Evolutionary conservation across 2,797 vertebrate genomes (phyloP).

Genomic region (Lates japonicus): DNA sequence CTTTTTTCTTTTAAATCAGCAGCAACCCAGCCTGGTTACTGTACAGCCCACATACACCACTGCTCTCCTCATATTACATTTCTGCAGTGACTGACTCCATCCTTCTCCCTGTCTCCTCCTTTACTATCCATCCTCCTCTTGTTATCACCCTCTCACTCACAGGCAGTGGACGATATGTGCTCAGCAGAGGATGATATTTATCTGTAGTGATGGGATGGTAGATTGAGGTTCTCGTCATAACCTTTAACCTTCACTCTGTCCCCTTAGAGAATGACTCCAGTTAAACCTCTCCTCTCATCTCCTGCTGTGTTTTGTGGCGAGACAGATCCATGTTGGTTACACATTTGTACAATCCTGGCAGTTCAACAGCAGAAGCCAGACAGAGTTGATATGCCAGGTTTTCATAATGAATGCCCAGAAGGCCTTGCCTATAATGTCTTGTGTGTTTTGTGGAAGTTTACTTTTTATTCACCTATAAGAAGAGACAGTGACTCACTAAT

Average conservation of each 20-base stretch:
- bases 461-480: conserved; percentile 50
- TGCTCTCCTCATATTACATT: conserved; percentile 58
- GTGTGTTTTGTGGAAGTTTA: conserved; percentile 28
- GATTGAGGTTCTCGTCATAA: conserved; percentile 34
- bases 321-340: conserved; percentile 5
- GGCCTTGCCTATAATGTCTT: conserved; percentile 5
- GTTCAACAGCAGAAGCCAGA: background rate
- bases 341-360: background rate
- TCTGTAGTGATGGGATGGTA: conserved; percentile 35
- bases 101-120: conserved; percentile 41
- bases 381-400: background rate
- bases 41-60: conserved; percentile 69
- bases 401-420: conserved; percentile 26
- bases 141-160: conserved; percentile 36
- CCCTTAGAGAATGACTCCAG: conserved; percentile 16
- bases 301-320: conserved; percentile 18
- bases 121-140: conserved; percentile 28
- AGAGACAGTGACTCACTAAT: conserved; percentile 49
- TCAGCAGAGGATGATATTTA: conserved; percentile 30
- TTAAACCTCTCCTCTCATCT: conserved; percentile 18
- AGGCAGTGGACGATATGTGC: conserved; percentile 22
- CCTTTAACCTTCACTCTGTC: conserved; percentile 8
- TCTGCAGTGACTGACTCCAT: conserved; percentile 38
- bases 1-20: conserved; percentile 64
- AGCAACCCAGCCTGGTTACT: conserved; percentile 60